Percentiles rank a stretch among this genome's conserved stretches.
phyloP scores from a whole-genome alignment of 1,140 invertebrate genomes.

The Plodia interpunctella region DNA sequence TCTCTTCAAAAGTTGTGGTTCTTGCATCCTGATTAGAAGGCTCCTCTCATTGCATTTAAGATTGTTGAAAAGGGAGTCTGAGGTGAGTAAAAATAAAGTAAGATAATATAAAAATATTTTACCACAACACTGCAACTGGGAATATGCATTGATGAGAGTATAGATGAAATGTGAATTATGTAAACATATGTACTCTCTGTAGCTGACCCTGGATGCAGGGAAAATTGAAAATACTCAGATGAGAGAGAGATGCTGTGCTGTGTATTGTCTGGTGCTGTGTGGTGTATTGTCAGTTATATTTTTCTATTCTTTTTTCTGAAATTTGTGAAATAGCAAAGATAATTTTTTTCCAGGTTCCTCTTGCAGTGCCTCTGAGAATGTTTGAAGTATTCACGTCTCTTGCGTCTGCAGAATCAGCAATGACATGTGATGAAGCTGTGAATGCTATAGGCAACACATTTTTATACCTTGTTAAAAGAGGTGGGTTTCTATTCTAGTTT shows the following conservation, averaged over 20 bases:
- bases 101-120: no score
- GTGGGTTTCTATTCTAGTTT: slow-evolving; percentile 26
- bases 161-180: no score
- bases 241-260: no score
- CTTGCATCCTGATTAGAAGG: slow-evolving; percentile 80
- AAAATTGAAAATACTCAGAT: no score
- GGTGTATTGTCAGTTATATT: no score
- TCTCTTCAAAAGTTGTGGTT: slow-evolving; percentile 71
- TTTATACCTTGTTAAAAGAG: slow-evolving; percentile 61
- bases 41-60: slow-evolving; percentile 78
- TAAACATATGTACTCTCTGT: no score
- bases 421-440: slow-evolving; percentile 65
- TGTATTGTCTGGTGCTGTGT: no score
- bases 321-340: not conserved
- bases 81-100: slow-evolving; percentile 36
- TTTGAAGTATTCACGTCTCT: slow-evolving; percentile 86
- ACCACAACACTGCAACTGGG: no score
- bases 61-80: slow-evolving; percentile 56
- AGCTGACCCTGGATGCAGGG: no score
- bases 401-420: slow-evolving; percentile 72
- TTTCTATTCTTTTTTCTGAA: not conserved
- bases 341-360: slow-evolving; percentile 60
- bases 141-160: no score
- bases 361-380: slow-evolving; percentile 87
- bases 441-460: slow-evolving; percentile 63